Evolutionary conservation across 2,113 vertebrate genomes (phyloP), one percentile per base, ranked within the genome.

Genomic region (Tragelaphus scriptus): DNA sequence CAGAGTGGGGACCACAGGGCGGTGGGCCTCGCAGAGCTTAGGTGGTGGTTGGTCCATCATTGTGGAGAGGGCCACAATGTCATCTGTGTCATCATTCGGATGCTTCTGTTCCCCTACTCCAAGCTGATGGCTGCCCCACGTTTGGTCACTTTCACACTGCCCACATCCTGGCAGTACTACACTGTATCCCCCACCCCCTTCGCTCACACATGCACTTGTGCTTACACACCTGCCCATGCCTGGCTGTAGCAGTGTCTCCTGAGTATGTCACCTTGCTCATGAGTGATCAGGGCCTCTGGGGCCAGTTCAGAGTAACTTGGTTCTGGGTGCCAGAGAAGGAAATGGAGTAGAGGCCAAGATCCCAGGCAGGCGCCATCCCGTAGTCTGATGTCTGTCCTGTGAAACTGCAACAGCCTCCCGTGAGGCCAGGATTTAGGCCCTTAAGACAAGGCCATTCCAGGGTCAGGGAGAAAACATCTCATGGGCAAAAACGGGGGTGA

Each of bases 1-100:
- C 82, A 84, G 94, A 68, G 59, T 96, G 95, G 94, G 92, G 88
- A 92, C 87, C 87, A 61, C 3, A 32, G 47, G 80, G 56, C 16
- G 1, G 68, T 85, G 49, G 65, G 85, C 59, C 95, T 63, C 81
- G 36, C 61, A 68, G n/a, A 91, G 16, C 49, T 65, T n/a, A 81
- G 58, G 68, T 59, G 63, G 82, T 56, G 61, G 32, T 55, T n/a
- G 90, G 81, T 71, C 61, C n/a, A 75, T 81, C 61, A 36, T 0
- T 23, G 63, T 15, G 56, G 82, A 32, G 71, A 32, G 30, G 56
- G 47, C 49, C 49, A 49, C 49, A 49, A 49, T 49, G 47, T 10
- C 47, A 10, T 49, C 47, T 49, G 47, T 59, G 79, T 36, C 85
- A 30, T 63, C 77, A 61, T 75, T 16, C n/a, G 14, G 49, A 81